A percentile compares a stretch with the other conserved stretches of the same genome.
phyloP scores from a whole-genome alignment of 2,888 invertebrate species.

The Pelosia muscerda region DNA sequence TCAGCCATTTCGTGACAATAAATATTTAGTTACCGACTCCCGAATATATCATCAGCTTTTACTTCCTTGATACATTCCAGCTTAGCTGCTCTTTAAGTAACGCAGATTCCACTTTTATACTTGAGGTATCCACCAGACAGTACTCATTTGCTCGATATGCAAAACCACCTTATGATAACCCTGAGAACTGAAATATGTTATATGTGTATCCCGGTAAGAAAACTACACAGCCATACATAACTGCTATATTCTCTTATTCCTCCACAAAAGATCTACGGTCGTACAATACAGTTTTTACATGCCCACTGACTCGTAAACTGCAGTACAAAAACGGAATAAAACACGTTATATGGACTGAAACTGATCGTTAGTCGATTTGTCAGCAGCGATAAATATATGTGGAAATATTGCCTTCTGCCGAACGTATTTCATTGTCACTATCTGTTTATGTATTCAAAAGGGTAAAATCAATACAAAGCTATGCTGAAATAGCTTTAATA shows the following conservation, averaged over 20 bases:
- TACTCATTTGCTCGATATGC: too few relatives aligned
- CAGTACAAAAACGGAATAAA: conserved; percentile 39
- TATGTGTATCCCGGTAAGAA: conserved; percentile 32
- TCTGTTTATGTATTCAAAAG: conserved; percentile 42
- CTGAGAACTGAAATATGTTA: neutral
- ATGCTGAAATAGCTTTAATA: conserved; percentile 11
- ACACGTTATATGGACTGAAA: conserved; percentile 35
- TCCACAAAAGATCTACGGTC: conserved; percentile 8
- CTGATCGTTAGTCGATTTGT: conserved; percentile 47
- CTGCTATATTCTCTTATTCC: conserved; percentile 22
- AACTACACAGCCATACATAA: conserved; percentile 20
- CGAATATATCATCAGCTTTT: conserved; percentile 19
- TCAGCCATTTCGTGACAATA: conserved; percentile 35
- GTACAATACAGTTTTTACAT: conserved; percentile 27
- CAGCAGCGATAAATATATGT: conserved; percentile 39
- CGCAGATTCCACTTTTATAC: neutral
- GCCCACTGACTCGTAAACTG: conserved; percentile 36
- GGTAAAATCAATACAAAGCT: conserved; percentile 38
- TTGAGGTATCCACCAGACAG: too few relatives aligned
- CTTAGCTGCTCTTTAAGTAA: conserved; percentile 27
- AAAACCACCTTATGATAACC: too few relatives aligned
- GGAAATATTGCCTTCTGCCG: conserved; percentile 31
- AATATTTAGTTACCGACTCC: conserved; percentile 28
- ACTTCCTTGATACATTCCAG: conserved; percentile 30
- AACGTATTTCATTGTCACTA: conserved; percentile 41